Base-by-base conservation (phyloP, 2,797 vertebrate species). In the Esox masquinongy region DNA sequence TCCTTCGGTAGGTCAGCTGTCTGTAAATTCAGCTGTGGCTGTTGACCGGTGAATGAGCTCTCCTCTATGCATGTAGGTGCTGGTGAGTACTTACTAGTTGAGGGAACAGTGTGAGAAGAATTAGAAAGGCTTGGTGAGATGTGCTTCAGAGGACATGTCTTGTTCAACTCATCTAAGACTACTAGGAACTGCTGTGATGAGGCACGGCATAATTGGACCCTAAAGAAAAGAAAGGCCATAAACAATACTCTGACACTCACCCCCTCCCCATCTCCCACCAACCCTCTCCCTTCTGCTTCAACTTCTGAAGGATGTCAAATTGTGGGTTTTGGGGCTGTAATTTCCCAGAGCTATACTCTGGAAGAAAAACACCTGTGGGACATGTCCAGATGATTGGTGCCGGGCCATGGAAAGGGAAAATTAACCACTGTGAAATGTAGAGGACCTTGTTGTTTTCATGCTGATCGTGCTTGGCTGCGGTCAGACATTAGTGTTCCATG, bases 321-420 rank as follows among this genome's bases (percentile, higher is more conserved):
- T 68, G 66, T n/a, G 19, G 66, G 34, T 43, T 68, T 36, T 8
- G 11, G 31, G 36, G 67, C 67, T 68, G 67, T 68, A 68, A 68
- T 68, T 68, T 43, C 16, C 4, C 29, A 64, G 24, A 68, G 17
- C 36, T 43, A 5, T 34, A 19, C 63, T 31, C 29, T 19, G 29
- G 24, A n/a, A 43, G 66, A 36, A 36, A 43, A 68, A 36, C 67
- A 68, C 31, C 67, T 68, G 67, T 43, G 12, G 24, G 61, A 24
- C 14, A 19, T 31, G 36, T 39, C 34, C 67, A 50, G 36, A 9
- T 70, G 47, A 26, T 26, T 49, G 39, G 14, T 26, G 47, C 69
- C 49, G 24, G 11, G 19, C 24, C 47, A 24, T 70, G 68, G 36
- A 50, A 11, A 69, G 34, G 34, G 34, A 43, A 43, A 69, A 49